phyloP scores from a whole-genome alignment of 2,888 invertebrate species.

The Ditula angustiorana region DNA sequence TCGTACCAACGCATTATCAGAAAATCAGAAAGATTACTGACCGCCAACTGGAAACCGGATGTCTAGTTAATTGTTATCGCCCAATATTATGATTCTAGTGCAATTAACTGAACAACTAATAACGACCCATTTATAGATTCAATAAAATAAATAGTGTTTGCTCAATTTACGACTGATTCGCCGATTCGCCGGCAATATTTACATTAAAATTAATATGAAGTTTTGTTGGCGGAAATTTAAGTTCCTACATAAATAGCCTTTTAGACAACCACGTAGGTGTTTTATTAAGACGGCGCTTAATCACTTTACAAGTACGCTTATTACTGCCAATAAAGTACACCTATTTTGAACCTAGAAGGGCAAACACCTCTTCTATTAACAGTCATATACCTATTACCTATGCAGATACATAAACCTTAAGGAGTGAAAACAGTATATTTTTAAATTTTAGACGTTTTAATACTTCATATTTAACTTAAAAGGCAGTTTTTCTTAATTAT shows the following conservation, averaged over 20 bases:
- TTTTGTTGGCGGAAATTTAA: neutral
- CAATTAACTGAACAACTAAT: slow-evolving; percentile 20
- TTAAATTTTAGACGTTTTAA: no score
- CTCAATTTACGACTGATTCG: slow-evolving; percentile 7
- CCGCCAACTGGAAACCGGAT: slow-evolving; percentile 23
- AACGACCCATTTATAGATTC: slow-evolving; percentile 22
- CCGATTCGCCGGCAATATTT: neutral
- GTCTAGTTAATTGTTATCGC: slow-evolving; percentile 14
- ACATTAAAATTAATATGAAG: neutral
- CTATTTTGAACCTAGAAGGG: no score
- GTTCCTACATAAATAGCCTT: neutral
- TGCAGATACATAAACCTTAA: no score
- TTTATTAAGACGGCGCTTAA: neutral
- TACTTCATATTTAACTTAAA: no score
- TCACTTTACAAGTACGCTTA: neutral
- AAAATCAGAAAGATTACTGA: neutral
- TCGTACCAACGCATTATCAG: no score
- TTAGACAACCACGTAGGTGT: neutral
- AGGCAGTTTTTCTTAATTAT: no score
- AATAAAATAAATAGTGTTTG: slow-evolving; percentile 33
- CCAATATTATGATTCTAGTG: slow-evolving; percentile 8
- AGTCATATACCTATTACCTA: no score
- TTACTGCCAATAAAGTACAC: no score
- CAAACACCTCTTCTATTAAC: no score
- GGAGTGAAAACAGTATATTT: no score